Evolutionary conservation across 2,797 vertebrate genomes (phyloP), one percentile per base, ranked within the genome.

Genomic region (Spinus olivaceus): DNA sequence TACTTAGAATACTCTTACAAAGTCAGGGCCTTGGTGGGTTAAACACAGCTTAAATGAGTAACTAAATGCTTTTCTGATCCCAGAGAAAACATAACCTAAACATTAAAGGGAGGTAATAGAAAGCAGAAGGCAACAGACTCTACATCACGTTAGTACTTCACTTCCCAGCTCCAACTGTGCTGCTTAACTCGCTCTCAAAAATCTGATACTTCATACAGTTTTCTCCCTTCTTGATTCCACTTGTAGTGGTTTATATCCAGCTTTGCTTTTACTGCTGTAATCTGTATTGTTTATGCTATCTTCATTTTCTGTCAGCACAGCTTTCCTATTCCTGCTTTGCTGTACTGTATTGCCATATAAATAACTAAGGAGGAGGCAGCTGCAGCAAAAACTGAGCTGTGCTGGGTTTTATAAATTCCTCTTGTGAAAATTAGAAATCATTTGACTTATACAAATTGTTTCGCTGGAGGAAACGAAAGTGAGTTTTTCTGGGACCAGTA

Each of bases 241-340:
- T 91, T 89, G 67, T 56, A 79, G 60, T 56, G 27, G 61, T 91
- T 94, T 93, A 92, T 86, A 92, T 78, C 42, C 2, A 6, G 46
- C 57, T 95, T 97, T 91, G 41, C 56, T 95, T 96, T 95, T 94
- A 95, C 49, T 91, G 14, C 79, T 91, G 53, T 91, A 93, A 89
- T 91, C 57, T 94, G 57, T 92, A 94, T 92, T 96, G 88, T 94
- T 95, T 95, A 95, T 87, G 50, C 67, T 90, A 82, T 89, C 74
- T 95, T 95, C 81, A 91, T 96, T 92, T 96, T 94, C 84, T 85
- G 86, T 92, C 89, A 92, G 32, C 42, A 49, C 1, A 7, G 49
- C 49, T 92, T 94, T 89, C 74, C 32, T 80, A 8, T 87, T 87
- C 86, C 89, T 94, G 33, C 42, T 82, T 81, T 82, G 39, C 46